phyloP scores from a whole-genome alignment of 2,888 invertebrate species.

The Leptopilina myrica region DNA sequence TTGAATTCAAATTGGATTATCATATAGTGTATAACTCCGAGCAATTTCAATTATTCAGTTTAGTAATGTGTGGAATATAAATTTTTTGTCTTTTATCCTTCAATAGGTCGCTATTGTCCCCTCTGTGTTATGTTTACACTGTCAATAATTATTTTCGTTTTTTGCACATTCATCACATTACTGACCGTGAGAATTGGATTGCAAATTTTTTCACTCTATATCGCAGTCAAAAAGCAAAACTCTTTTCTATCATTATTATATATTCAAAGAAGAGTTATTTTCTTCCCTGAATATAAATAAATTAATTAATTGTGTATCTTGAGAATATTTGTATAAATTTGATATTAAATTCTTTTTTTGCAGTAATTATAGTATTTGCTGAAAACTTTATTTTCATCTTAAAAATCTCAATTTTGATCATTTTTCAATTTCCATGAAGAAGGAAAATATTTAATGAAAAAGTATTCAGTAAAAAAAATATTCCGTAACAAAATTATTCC shows the following conservation, averaged over 20 bases:
- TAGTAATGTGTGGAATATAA: conserved; percentile 9
- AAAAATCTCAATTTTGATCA: too few species aligned
- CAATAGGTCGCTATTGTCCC: conserved; percentile 4
- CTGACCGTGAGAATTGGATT: conserved; percentile 16
- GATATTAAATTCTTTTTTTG: too few species aligned
- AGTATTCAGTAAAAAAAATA: too few species aligned
- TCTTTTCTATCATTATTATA: not conserved
- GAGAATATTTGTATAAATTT: too few species aligned
- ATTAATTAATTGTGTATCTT: too few species aligned
- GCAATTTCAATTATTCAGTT: not conserved
- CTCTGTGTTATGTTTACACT: conserved; percentile 16
- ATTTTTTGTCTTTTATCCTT: conserved; percentile 12
- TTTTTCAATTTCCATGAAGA: too few species aligned
- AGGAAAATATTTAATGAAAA: too few species aligned
- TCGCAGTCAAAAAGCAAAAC: not conserved
- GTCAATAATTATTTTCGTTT: conserved; percentile 19
- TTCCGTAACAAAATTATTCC: too few species aligned
- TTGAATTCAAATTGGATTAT: not conserved
- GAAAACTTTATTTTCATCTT: too few species aligned
- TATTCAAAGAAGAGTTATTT: not conserved
- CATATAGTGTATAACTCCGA: not conserved
- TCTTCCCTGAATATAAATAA: not conserved
- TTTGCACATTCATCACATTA: not conserved
- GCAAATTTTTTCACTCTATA: conserved; percentile 7
- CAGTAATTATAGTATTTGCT: too few species aligned